Percentiles rank a stretch among this genome's conserved stretches.
Evolutionary conservation across 2,797 vertebrate genomes (phyloP).

Genomic region (Gorsachius magnificus): DNA sequence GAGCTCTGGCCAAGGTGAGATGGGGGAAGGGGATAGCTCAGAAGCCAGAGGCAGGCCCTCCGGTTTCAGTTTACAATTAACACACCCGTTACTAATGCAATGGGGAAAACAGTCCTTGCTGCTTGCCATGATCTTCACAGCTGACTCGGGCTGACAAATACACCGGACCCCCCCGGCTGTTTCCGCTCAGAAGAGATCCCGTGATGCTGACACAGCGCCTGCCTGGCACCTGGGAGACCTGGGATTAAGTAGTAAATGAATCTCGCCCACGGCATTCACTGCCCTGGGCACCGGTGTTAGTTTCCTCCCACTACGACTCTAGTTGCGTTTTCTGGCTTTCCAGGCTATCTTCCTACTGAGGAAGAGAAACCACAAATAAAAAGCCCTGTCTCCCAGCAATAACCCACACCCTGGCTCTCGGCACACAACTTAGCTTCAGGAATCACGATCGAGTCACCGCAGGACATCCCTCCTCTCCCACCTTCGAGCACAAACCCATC

Average conservation of each 20-base stretch:
- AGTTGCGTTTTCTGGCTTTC: not conserved
- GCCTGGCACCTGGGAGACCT: not conserved
- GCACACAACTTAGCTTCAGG: accelerated
- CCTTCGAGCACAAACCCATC: not conserved
- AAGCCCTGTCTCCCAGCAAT: not conserved
- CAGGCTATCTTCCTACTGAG: not conserved
- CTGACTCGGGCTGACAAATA: not conserved
- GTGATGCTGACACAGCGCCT: not conserved
- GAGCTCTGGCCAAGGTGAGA: not conserved
- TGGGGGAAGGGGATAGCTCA: not conserved
- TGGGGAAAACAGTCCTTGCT: not conserved
- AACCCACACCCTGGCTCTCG: not conserved
- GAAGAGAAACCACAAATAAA: not conserved
- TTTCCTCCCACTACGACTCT: not conserved
- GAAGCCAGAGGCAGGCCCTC: not conserved
- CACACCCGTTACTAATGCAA: not conserved
- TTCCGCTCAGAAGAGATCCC: not conserved
- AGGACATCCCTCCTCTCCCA: not conserved
- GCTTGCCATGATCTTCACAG: not conserved
- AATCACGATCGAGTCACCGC: accelerated
- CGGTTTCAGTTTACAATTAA: not conserved
- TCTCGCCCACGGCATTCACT: not conserved
- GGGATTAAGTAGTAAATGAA: not conserved
- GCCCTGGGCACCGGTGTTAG: not conserved
- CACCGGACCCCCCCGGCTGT: not conserved